Evolutionary conservation across 2,888 invertebrate genomes (phyloP).

Genomic region (Callinectes sapidus): DNA sequence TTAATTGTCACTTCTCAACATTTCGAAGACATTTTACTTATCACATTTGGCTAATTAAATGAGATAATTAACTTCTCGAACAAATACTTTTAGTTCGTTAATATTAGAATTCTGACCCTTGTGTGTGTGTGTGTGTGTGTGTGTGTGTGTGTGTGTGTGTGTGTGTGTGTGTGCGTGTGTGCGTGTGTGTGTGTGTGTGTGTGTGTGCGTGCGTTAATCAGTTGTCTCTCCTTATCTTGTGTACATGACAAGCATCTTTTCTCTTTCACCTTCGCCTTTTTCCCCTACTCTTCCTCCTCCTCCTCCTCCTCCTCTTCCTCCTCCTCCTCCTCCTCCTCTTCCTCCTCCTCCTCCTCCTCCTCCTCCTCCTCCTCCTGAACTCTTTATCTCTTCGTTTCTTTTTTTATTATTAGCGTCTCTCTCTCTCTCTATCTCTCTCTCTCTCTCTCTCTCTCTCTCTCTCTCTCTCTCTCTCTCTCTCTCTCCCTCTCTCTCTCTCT

Average conservation of each 20-base stretch:
- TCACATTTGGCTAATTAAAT: slow-evolving; percentile 13
- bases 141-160: slow-evolving; percentile 29
- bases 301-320: not conserved
- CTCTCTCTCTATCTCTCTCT: not conserved
- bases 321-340: not conserved
- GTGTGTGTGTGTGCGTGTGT: slow-evolving; percentile 27
- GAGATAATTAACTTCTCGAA: not conserved
- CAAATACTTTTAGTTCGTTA: not conserved
- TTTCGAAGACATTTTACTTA: not conserved
- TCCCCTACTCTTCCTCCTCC: too few relatives aligned
- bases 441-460: not conserved
- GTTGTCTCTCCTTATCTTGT: not conserved
- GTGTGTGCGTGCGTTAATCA: not conserved
- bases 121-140: slow-evolving; percentile 29
- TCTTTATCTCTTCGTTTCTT: not conserved
- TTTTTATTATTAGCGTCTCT: not conserved
- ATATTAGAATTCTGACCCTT: not conserved
- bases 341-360: not conserved
- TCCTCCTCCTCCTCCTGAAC: not conserved
- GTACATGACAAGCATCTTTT: not conserved
- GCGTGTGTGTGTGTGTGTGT: slow-evolving; percentile 29
- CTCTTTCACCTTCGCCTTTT: not conserved
- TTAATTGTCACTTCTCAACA: slow-evolving; percentile 3
- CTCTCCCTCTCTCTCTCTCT: too few relatives aligned
- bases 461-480: not conserved